Evolutionary conservation across 23 tunicate genomes (phyloP).

Genomic region (Phallusia fumigata): DNA sequence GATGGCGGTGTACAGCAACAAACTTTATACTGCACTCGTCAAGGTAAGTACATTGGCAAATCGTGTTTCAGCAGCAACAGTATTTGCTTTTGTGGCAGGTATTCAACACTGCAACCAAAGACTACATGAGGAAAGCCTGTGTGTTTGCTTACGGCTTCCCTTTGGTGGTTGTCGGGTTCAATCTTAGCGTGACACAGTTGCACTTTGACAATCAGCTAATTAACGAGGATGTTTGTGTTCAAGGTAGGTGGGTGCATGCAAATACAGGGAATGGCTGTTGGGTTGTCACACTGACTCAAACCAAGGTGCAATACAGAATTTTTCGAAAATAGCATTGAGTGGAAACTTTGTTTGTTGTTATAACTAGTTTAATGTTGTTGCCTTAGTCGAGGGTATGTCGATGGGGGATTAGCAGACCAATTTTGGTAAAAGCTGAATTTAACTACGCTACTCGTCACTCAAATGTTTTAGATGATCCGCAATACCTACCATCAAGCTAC

Average conservation of each 20-base stretch:
- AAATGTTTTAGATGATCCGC: not conserved
- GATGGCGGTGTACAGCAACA: slow-evolving; percentile 68
- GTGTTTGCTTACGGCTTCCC: slow-evolving; percentile 68
- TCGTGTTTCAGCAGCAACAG: not conserved
- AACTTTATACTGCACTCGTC: slow-evolving; percentile 48
- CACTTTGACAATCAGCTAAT: slow-evolving; percentile 28
- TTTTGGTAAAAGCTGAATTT: too few relatives aligned
- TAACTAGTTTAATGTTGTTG: too few relatives aligned
- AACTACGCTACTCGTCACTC: too few relatives aligned
- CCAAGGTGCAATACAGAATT: too few relatives aligned
- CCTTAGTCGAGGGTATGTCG: too few relatives aligned
- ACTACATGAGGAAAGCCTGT: slow-evolving; percentile 37
- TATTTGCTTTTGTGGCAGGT: slow-evolving; percentile 8
- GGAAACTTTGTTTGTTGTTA: too few relatives aligned
- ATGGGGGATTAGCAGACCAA: too few relatives aligned
- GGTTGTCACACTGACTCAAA: too few relatives aligned
- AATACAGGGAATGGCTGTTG: too few relatives aligned
- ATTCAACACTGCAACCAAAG: slow-evolving; percentile 16
- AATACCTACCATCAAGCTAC: slow-evolving; percentile 36
- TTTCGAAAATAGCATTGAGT: too few relatives aligned
- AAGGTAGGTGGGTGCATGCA: slow-evolving; percentile 32
- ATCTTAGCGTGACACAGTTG: slow-evolving; percentile 42
- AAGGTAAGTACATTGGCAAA: slow-evolving; percentile 13
- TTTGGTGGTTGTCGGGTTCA: slow-evolving; percentile 31
- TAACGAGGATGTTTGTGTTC: slow-evolving; percentile 26